Evolutionary conservation across 2,113 vertebrate species (phyloP), one percentile per base, ranked within the genome.

Genomic region (Limnothrissa miodon): DNA sequence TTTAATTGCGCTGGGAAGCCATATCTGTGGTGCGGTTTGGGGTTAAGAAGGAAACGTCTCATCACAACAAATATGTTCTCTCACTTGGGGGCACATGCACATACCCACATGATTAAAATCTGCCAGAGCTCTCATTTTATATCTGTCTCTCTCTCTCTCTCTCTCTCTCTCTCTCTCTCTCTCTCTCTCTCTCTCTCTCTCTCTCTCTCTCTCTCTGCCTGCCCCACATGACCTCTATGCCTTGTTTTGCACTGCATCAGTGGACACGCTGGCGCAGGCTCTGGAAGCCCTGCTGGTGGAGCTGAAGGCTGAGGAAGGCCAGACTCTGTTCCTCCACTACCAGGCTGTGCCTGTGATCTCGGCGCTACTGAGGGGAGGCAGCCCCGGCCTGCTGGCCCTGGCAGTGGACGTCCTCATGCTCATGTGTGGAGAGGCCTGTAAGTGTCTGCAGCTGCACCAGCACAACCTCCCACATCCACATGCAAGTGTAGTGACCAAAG

Each of bases 371-470:
- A 92, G 89, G 87, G 78, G 92, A 48, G 93, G 94, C 36, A 92
- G 91, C 80, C 92, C 93, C 78, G 91, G 94, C 45, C 92, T 96
- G 15, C 93, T 95, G 56, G 92, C 93, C 48, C 89, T 89, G 51
- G 93, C 95, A 42, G 80, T 96, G 82, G 95, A 97, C 81, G 92
- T 96, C 86, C 93, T 99, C 85, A 93, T 97, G 88, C 95, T 96
- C 88, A 97, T 98, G 91, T 93, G 95, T 6, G 88, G 90, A 45
- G 95, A 95, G 82, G 95, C 97, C 70, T 90, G 97, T 98, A 36
- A 85, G 85, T 84, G 23, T 21, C 29, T 62, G 25, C 59, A 56
- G n/a, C 2, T 78, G 36, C 78, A n/a, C 42, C 23, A 5, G 33
- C 13, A 53, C 5, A 81, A 23, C 48, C 1, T 21, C 59, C 10